Evolutionary conservation across 2,113 vertebrate genomes (phyloP).

Genomic region (Syngnathus scovelli): DNA sequence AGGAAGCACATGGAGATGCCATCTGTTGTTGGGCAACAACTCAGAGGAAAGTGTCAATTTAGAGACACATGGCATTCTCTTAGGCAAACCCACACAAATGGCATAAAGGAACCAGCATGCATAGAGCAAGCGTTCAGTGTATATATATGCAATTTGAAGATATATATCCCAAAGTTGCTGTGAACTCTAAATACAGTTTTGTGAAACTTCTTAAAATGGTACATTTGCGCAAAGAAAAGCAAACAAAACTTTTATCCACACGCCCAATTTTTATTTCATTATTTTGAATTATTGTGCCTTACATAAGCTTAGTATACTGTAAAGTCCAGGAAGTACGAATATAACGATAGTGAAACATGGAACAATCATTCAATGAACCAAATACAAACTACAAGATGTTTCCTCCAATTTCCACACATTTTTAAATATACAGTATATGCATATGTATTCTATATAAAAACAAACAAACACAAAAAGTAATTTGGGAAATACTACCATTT

Average conservation of each 20-base stretch:
- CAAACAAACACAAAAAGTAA: slow-evolving; percentile 29
- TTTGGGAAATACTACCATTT: slow-evolving; percentile 28
- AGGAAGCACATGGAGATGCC: slow-evolving; percentile 54
- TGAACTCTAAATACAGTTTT: neutral
- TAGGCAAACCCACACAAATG: neutral
- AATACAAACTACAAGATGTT: slow-evolving; percentile 44
- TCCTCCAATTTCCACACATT: slow-evolving; percentile 1
- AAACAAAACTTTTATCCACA: slow-evolving; percentile 12
- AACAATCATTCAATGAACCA: slow-evolving; percentile 35
- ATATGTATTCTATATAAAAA: slow-evolving; percentile 50
- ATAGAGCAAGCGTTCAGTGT: neutral
- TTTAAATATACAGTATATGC: slow-evolving; percentile 16
- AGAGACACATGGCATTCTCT: slow-evolving; percentile 1
- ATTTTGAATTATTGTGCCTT: neutral
- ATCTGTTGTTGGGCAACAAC: slow-evolving; percentile 55
- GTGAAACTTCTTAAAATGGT: neutral
- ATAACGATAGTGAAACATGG: slow-evolving; percentile 19
- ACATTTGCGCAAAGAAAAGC: neutral
- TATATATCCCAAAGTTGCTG: neutral
- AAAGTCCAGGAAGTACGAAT: slow-evolving; percentile 16
- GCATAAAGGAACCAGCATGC: slow-evolving; percentile 8
- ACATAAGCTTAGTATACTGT: neutral
- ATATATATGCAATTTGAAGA: no score
- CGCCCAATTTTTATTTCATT: slow-evolving; percentile 22
- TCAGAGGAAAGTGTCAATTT: slow-evolving; percentile 22